Conservation (phyloP, 2,797 vertebrate species). For the Sardinella longiceps region DNA sequence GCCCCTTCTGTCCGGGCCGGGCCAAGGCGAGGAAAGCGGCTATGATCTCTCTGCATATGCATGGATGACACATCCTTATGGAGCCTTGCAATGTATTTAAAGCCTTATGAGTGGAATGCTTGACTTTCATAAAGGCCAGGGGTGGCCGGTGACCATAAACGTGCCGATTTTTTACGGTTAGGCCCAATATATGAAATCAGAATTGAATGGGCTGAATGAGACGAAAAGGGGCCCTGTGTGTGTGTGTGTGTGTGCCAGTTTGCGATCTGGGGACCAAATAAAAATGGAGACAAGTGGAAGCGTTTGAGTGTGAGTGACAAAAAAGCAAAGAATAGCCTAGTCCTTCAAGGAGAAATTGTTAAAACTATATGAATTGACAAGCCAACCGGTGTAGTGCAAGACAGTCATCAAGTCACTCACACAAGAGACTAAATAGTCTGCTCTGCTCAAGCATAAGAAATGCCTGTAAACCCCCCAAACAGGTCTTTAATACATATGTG, state of each 20-base stretch:
- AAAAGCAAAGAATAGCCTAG: background rate
- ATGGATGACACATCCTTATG: constrained; percentile 72
- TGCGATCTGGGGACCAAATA: background rate
- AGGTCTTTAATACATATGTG: constrained; percentile 13
- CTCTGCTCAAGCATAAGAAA: background rate
- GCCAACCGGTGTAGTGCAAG: background rate
- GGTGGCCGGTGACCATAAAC: constrained; percentile 56
- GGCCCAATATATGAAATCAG: constrained; percentile 37
- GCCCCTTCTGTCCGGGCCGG: constrained; percentile 57
- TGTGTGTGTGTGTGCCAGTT: too few relatives aligned
- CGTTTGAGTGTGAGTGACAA: background rate
- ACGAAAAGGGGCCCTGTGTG: background rate
- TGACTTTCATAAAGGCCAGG: constrained; percentile 67
- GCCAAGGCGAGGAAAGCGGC: constrained; percentile 59
- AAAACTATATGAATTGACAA: background rate
- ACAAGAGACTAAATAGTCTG: background rate
- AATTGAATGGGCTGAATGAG: constrained; percentile 6
- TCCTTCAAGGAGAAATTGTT: background rate
- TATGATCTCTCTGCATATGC: constrained; percentile 73
- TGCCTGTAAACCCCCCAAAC: constrained; percentile 23
- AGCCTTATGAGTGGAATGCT: constrained; percentile 67
- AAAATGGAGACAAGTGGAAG: background rate
- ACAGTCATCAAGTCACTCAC: background rate
- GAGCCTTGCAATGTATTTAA: constrained; percentile 64
- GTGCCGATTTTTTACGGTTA: constrained; percentile 50